A percentile compares a stretch with the other conserved stretches of the same genome.
Evolutionary conservation across 2,888 invertebrate genomes (phyloP).

Genomic region (Heteromurus nitidus): DNA sequence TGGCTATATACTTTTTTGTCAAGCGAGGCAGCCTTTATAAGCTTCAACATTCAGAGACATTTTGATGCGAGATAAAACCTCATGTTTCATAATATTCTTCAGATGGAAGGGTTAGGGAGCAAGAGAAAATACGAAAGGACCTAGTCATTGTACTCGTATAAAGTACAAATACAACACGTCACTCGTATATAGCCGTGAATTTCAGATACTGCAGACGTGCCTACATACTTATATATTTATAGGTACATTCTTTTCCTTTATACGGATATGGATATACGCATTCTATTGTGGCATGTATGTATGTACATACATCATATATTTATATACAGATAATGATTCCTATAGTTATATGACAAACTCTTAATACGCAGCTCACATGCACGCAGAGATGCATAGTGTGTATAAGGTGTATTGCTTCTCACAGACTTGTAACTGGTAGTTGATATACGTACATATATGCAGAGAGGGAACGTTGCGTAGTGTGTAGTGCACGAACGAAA

Average conservation of each 20-base stretch:
- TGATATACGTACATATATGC: constrained; percentile 29
- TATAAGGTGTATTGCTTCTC: constrained; percentile 11
- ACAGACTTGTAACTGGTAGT: constrained; percentile 24
- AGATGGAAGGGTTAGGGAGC: constrained; percentile 63
- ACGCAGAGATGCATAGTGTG: constrained; percentile 45
- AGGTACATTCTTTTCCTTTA: constrained; percentile 12
- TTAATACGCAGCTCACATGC: background rate
- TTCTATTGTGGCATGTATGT: background rate
- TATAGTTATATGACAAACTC: constrained; percentile 1
- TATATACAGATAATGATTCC: constrained; percentile 24
- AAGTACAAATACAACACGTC: constrained; percentile 51
- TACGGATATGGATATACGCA: background rate
- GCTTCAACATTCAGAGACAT: constrained; percentile 47
- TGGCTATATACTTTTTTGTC: constrained; percentile 36
- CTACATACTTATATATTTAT: background rate
- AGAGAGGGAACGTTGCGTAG: constrained; percentile 6
- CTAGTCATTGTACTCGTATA: constrained; percentile 49
- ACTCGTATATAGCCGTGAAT: constrained; percentile 50
- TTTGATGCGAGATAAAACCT: constrained; percentile 58
- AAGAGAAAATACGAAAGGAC: constrained; percentile 54
- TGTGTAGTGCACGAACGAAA: background rate
- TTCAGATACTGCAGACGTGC: constrained; percentile 37
- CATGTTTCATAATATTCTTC: constrained; percentile 61
- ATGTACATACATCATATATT: constrained; percentile 26
- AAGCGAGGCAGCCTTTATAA: constrained; percentile 33